Percentiles rank a stretch among this genome's conserved stretches.
phyloP scores from a whole-genome alignment of 2,797 vertebrate species.

The Mastacembelus armatus region DNA sequence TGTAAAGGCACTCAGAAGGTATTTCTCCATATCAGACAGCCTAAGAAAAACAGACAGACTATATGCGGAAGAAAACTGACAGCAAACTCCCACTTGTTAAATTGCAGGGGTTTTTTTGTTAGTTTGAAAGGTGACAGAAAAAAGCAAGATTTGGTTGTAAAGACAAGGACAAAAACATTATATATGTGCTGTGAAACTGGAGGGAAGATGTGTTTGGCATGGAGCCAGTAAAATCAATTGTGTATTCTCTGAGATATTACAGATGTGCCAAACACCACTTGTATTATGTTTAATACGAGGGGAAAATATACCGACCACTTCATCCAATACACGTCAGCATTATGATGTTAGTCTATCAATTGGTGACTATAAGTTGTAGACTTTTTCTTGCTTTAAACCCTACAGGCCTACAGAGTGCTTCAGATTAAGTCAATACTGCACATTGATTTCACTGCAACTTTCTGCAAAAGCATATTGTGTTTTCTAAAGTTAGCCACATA shows the following conservation, averaged over 20 bases:
- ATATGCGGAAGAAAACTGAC: constrained; percentile 54
- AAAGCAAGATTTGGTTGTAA: constrained; percentile 13
- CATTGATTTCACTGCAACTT: no score
- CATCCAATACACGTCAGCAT: no score
- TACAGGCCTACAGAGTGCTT: no score
- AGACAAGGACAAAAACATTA: constrained; percentile 17
- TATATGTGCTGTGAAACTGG: constrained; percentile 9
- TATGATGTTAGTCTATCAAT: no score
- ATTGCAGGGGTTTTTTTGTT: constrained; percentile 56
- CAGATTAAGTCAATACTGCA: no score
- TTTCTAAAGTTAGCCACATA: no score
- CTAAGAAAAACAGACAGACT: no score
- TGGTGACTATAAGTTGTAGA: no score
- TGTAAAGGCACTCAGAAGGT: constrained; percentile 51
- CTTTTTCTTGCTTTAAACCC: no score
- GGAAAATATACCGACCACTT: no score
- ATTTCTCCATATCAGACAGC: constrained; percentile 44
- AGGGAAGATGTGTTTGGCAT: constrained; percentile 2
- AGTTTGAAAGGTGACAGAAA: constrained; percentile 37
- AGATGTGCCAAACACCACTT: not conserved
- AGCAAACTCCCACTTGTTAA: constrained; percentile 57
- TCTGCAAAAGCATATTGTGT: no score
- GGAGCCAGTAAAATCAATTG: not conserved
- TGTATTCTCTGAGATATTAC: not conserved
- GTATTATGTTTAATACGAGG: no score